Base-by-base conservation (phyloP, 2,888 invertebrate species). In the Brachyptera putata region DNA sequence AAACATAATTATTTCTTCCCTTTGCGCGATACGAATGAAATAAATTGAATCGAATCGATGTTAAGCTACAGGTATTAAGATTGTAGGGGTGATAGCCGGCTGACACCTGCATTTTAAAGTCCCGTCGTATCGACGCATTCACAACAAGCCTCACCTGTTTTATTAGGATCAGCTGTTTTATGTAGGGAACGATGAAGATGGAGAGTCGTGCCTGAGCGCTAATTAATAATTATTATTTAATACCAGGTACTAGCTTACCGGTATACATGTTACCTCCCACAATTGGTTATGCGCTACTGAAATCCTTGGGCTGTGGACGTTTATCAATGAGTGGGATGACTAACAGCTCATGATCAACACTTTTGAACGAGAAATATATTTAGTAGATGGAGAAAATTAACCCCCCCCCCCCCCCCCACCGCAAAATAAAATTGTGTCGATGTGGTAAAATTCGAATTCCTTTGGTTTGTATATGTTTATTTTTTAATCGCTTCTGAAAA, bases 181-280 rank as follows among this genome's bases (percentile, higher is more conserved):
- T 30, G 30, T 30, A 11, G 11, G 7, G 7, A 30, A 30, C 7
- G 30, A 43, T 34, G 18, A 24, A 21, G 14, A 36, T 14, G n/a
- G 36, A n/a, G 21, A 46, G 46, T 43, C 24, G 56, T 46, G 41
- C 22, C n/a, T 11, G 37, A 36, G 21, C 49, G 57, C 39, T 49
- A 46, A 53, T 58, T 49, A 57, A 48, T 56, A 55, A 60, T 60
- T 56, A 46, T 21, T 46, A 46, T 24, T 46, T 46, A 46, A 21
- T 46, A n/a, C 24, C 3, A 39, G 34, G 5, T 7, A 30, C 34
- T 30, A 30, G 11, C 5, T 21, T 21, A 46, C 46, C 46, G 46
- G 46, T 46, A 16, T 21, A 46, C 9, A n/a, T 24, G 22, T n/a
- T 11, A 46, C 18, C 46, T 21, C 46, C 46, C 46, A n/a, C 22